Base-by-base conservation (phyloP, 2,797 vertebrate species). In the Esox lucius region DNA sequence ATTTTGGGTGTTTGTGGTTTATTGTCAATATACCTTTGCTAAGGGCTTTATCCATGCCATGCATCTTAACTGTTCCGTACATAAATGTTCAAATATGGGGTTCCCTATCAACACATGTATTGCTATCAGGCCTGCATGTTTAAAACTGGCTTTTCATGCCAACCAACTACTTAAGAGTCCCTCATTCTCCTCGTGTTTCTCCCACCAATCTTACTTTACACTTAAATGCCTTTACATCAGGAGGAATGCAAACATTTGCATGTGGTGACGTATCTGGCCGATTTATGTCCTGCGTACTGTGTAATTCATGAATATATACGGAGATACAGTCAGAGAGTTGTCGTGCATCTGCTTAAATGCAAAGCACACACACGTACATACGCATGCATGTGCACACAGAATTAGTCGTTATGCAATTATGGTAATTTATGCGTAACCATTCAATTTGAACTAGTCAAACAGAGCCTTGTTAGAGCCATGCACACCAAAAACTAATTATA, bases 361-460 rank as follows among this genome's bases (percentile, higher is more conserved):
- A 33, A 65, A 15, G 15, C 56, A n/a, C n/a, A 12, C 24, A 24
- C 59, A 24, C 24, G 3, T 22, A 13, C 9, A 26, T 22, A 13
- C 11, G 7, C 59, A 4, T 1, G 7, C 59, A 17, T 4, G 15
- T 28, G 15, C 33, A 5, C 35, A 46, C 78, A 39, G 11, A 70
- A 46, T 81, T 71, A 3, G 33, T 46, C 12, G 12, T 46, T 11
- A 56, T 62, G 72, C 78, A 66, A 84, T 85, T 80, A 88, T 83
- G 83, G 64, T 83, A 83, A 89, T 84, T 56, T 72, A 26, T 74
- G 81, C 65, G 56, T 39, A 83, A 69, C 12, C 75, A 53, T 81
- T 56, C 39, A 64, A 71, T 83, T 4, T 16, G 74, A 82, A 68
- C 74, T 19, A 3, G 64, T 77, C 78, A 76, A 80, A 83, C 83